Conservation (phyloP, 2,888 invertebrate genomes). For the Hirtodrosophila alboralis region DNA sequence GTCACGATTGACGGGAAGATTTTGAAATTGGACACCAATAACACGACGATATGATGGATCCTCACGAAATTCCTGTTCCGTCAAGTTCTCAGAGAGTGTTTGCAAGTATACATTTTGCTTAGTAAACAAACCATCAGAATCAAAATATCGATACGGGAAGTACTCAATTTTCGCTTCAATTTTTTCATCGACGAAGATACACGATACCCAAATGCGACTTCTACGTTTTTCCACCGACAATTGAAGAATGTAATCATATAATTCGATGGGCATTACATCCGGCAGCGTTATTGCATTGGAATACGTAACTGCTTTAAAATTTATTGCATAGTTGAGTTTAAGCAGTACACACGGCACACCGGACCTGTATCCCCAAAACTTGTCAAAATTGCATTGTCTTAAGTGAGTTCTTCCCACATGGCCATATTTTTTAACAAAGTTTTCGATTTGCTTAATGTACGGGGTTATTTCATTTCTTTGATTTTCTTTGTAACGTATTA, state of each 20-base stretch:
- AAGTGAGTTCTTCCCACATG: constrained; percentile 12
- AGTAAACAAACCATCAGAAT: constrained; percentile 35
- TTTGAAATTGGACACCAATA: constrained; percentile 45
- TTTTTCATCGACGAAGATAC: constrained; percentile 8
- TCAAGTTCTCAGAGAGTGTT: constrained; percentile 30
- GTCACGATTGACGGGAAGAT: constrained; percentile 48
- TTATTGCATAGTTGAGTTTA: constrained; percentile 55
- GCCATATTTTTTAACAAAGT: constrained; percentile 33
- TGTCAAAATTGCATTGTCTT: constrained; percentile 49
- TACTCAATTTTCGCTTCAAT: constrained; percentile 17
- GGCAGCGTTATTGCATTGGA: constrained; percentile 40
- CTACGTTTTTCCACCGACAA: constrained; percentile 33
- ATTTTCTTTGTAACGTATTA: constrained; percentile 36
- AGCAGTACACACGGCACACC: constrained; percentile 55
- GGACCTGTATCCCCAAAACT: constrained; percentile 50
- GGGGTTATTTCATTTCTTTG: neutral
- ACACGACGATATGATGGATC: constrained; percentile 49
- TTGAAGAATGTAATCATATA: constrained; percentile 36
- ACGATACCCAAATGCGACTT: constrained; percentile 59
- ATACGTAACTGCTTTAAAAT: constrained; percentile 47
- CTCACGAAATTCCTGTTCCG: constrained; percentile 5
- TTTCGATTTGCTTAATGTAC: constrained; percentile 30
- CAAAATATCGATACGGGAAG: constrained; percentile 48
- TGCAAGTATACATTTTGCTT: constrained; percentile 1
- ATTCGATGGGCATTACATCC: constrained; percentile 28